phyloP scores from a whole-genome alignment of 2,797 vertebrate genomes.

The Rhabdomys pumilio region DNA sequence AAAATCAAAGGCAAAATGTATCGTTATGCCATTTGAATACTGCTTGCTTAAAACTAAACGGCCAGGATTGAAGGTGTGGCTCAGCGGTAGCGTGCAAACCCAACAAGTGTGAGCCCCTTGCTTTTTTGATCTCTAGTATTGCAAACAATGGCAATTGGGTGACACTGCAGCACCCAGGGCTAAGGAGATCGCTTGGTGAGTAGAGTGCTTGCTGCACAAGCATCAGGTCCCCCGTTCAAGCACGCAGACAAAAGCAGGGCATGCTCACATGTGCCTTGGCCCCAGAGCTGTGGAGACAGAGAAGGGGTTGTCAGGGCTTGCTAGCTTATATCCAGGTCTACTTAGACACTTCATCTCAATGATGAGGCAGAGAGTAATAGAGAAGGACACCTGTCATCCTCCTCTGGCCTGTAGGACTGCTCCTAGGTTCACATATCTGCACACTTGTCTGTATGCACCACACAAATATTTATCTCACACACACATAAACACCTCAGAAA shows the following conservation, averaged over 20 bases:
- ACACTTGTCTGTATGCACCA: neutral
- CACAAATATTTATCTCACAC: neutral
- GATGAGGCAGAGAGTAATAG: neutral
- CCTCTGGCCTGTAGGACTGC: neutral
- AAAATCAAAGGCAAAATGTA: neutral
- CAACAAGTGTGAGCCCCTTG: neutral
- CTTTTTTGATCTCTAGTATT: neutral
- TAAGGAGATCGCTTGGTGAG: neutral
- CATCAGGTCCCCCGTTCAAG: neutral
- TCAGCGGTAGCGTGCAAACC: neutral
- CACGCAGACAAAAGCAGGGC: neutral
- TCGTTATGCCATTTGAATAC: neutral
- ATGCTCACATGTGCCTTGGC: neutral
- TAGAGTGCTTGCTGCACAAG: neutral
- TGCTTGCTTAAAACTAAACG: conserved; percentile 36
- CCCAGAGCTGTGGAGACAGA: no score
- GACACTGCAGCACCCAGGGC: neutral
- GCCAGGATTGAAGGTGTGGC: neutral
- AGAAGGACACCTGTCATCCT: neutral
- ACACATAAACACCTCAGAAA: neutral
- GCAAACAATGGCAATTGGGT: neutral
- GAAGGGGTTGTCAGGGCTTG: neutral
- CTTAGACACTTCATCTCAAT: neutral
- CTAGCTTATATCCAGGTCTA: neutral
- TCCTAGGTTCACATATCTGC: no score